Base-by-base conservation (phyloP, 2,888 invertebrate genomes). In the Synanthedon andrenaeformis region DNA sequence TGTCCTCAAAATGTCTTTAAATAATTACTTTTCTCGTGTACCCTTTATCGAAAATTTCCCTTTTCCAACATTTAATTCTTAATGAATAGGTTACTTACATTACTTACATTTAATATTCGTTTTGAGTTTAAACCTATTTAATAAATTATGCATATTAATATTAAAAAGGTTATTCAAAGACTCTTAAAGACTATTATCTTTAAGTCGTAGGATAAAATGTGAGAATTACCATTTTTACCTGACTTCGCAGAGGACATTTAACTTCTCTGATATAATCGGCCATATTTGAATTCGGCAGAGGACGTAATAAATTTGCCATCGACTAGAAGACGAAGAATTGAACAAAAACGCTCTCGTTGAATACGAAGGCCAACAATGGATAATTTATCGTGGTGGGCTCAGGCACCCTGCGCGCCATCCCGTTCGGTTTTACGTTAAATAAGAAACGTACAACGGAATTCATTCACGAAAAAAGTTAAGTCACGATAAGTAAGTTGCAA, bases 291-390 rank as follows among this genome's bases (percentile, higher is more conserved):
- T 85, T 79, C 76, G 74, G 74, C 71, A 72, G 74, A 72, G 73
- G 69, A 68, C 72, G 82, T 76, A 79, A 86, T 86, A 85, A 85
- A 85, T 86, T 85, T 79, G 65, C 82, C 76, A 82, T 84, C 84
- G 83, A 85, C 79, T 79, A 81, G 75, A 74, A 81, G 77, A 75
- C 80, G 79, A 82, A 82, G 85, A 84, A 84, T 82, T 80, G 85
- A 84, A 87, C 85, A 85, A 84, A 86, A 87, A 82, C 82, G 74
- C 70, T 79, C 79, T 76, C 79, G 79, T 80, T 79, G 79, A 79
- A 84, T 80, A 80, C 76, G 74, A 65, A 62, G 67, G 68, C 70
- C 73, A 77, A 84, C 83, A 86, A 84, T 84, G 75, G 85, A 79
- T 82, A 84, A 85, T 85, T 85, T 84, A 86, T 87, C 75, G 83